Base-by-base conservation (phyloP, 2,888 invertebrate species). In the Epistrophe grossulariae region DNA sequence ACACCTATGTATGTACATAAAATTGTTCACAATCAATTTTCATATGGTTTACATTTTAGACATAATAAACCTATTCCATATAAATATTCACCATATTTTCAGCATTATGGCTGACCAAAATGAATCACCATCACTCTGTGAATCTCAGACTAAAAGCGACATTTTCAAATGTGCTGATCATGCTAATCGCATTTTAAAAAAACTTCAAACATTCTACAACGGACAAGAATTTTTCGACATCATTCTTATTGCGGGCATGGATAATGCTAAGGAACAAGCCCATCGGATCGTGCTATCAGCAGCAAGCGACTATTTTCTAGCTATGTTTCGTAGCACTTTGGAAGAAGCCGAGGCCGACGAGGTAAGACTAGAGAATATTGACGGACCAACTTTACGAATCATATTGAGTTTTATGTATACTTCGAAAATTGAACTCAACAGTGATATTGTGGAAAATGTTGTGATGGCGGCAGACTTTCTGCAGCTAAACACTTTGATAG, bases 291-390 rank as follows among this genome's bases (percentile, higher is more conserved):
- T 79, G 11, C 19, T 79, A 4, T 50, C 62, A 1, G 62, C 71
- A 3, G 45, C 79, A 3, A 79, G 79, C 10, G 62, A 64, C 7
- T 79, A 64, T 17, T 79, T 79, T 10, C 19, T 45, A 7, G 71
- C 79, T 4, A 72, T 72, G 71, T 79, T 79, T 55, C 43, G 55
- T 0, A 64, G 79, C 40, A 72, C 71, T 9, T 31, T 79, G 11
- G 15, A 62, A 2, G 79, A 79, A 4, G 43, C 79, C 1, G 35
- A 71, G 4, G 52, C 60, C 2, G 24, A 72, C 11, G 79, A 79
- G n/a, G 19, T 79, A 5, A 71, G 17, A 38, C 52, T 79, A 0
- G 62, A 71, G 7, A 28, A 72, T 24, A 9, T 79, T 0, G 71
- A 79, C 38, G 79, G 79, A 0, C 9, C 40, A 6, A 71, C 71